Evolutionary conservation across 1,140 invertebrate genomes (phyloP), one percentile per base, ranked within the genome.

Genomic region (Ridgeia piscesae): DNA sequence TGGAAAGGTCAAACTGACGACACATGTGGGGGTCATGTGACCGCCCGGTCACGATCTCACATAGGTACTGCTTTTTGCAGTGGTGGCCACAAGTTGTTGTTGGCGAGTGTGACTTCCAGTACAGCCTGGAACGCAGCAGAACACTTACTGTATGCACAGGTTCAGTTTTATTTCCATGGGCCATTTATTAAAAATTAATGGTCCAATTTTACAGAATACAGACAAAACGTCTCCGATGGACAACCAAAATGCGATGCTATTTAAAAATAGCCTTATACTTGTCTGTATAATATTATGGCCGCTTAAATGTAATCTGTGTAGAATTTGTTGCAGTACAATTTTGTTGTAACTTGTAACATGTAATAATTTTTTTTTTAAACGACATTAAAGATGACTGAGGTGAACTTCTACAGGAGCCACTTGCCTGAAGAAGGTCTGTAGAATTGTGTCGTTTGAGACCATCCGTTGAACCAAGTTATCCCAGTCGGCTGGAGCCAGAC

Each of bases 361-460:
- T 77, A 8, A 77, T 77, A 4, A 21, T 21, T 77, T 77, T 31
- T 77, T 17, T 21, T 17, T 27, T 2, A 77, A 31, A 77, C 58
- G 14, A 17, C 4, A 27, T 77, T 14, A 21, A 77, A 21, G 14
- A 4, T 77, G 27, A 77, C 27, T 27, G 14, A 17, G 58, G 58
- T 14, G 58, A 6, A 77, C 58, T 42, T 6, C 11, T 1, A 21
- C 11, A 27, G 58, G 27, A 17, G 27, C 14, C 27, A 21, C 58
- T 90, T 90, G 35, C 89, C 6, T 90, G 89, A n/a, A 90, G 89
- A 35, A 90, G 89, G 89, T 35, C 89, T 90, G 89, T 42, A 90
- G 34, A 11, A 33, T 34, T 14, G 34, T 27, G 21, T 90, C 89
- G n/a, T 90, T n/a, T 90, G 34, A 42, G 34, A 14, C 2, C 89